Conservation (phyloP, 2,888 invertebrate genomes). For the Leucophora obtusa region DNA sequence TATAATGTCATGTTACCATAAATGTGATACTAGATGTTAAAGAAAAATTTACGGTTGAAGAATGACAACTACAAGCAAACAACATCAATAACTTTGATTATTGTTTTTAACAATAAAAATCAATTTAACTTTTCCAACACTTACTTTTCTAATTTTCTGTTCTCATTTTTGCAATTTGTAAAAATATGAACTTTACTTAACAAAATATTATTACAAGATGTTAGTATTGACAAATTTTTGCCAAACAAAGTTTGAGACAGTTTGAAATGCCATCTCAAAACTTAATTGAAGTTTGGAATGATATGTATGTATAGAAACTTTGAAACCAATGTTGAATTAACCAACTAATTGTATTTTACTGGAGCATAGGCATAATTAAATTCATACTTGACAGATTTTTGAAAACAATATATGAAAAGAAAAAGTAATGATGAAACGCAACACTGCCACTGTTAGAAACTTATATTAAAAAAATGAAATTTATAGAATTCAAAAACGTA, state of each 20-base stretch:
- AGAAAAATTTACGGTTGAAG: too few relatives aligned
- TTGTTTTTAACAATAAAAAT: conserved; percentile 51
- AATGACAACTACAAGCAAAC: conserved; percentile 23
- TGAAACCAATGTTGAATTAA: not conserved
- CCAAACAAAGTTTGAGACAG: conserved; percentile 48
- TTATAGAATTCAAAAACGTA: too few relatives aligned
- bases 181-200: conserved; percentile 37
- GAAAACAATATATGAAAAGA: too few relatives aligned
- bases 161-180: conserved; percentile 7
- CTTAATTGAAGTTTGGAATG: conserved; percentile 30
- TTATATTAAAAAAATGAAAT: too few relatives aligned
- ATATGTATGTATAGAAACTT: not conserved
- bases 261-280: conserved; percentile 43
- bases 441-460: too few relatives aligned
- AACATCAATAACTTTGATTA: conserved; percentile 16
- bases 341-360: conserved; percentile 14
- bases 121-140: conserved; percentile 60
- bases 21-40: conserved; percentile 40
- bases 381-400: conserved; percentile 14
- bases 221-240: conserved; percentile 17
- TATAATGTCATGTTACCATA: too few relatives aligned
- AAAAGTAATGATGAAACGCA: not conserved
- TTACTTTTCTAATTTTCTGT: conserved; percentile 2
- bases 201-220: too few relatives aligned
- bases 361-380: conserved; percentile 45